Base-by-base conservation (phyloP, 2,113 vertebrate genomes). In the Megaceryle torquata region DNA sequence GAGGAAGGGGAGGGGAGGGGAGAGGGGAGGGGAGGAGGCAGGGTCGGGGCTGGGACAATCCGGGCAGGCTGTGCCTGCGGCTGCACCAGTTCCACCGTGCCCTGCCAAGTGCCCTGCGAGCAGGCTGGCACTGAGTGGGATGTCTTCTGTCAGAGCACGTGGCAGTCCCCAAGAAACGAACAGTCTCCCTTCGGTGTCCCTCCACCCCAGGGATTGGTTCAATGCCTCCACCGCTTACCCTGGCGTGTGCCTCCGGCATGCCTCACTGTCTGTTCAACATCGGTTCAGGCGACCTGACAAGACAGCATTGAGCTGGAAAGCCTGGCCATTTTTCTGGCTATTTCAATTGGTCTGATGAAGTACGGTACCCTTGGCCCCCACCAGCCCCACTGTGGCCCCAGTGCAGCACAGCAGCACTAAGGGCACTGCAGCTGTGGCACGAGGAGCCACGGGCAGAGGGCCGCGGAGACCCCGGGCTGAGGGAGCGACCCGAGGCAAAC, bases 141-240 rank as follows among this genome's bases (percentile, higher is more conserved):
- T 2, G 1, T 29, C 63, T 56, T 35, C 71, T 12, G 0, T 10
- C 56, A 15, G 78, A 17, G n/a, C 6, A 0, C 0, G 0, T 7
- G 6, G 3, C 53, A 21, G 56, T 11, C 78, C 43, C 82, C 64
- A 22, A 6, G 50, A 43, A 56, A 14, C 0, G 21, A 24, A 21
- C 7, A 6, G 7, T 2, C 6, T 5, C 48, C 54, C 28, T 65
- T 5, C 2, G 1, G 12, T 0, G 11, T 19, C 81, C 71, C 39
- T 25, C 44, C 33, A 10, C 25, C 14, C 2, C 0, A 24, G 25
- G 59, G 4, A 22, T 6, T 14, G 79, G 61, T 57, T 41, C 24
- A 33, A 19, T 19, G 67, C 83, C 69, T 25, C 63, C 44, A 4
- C 22, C 19, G 39, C 50, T 33, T 1, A 20, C 31, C 24, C 11